Evolutionary conservation across 2,113 vertebrate genomes (phyloP), one percentile per base, ranked within the genome.

Genomic region (Calyptommatus sinebrachiatus): DNA sequence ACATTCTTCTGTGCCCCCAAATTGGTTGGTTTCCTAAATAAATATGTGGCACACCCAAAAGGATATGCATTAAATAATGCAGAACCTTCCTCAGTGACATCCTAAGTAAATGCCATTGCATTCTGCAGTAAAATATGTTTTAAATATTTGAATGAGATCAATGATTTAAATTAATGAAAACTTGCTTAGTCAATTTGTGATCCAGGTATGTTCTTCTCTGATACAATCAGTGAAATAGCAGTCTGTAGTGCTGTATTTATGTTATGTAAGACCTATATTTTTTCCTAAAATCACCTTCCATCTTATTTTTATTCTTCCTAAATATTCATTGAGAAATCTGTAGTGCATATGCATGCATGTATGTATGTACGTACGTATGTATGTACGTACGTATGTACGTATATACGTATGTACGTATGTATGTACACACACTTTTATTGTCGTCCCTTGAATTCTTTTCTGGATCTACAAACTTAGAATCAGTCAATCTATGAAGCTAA

Each of bases 61-160:
- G 83, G 91, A 86, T 80, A 81, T 89, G 45, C 83, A 80, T 93
- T 91, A 86, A 86, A 89, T 89, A 88, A 85, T 87, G 70, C 81
- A 76, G 83, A 88, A 86, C 83, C 86, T 82, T 92, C 16, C 94
- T 85, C 91, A 74, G 69, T 94, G 90, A 88, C 92, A 88, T 93
- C 91, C 93, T 88, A 90, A 78, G 83, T 92, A 91, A 89, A 90
- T 89, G 83, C 90, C 91, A 92, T 90, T 94, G 94, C 91, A 92
- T 95, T 94, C 91, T 93, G 94, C 91, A 88, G 84, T 83, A 86
- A 89, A 88, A 85, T 48, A 53, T 93, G 88, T 93, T 90, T 93
- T 88, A 88, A 84, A 53, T 90, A 91, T 93, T 94, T 91, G 94
- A 94, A 94, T 94, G 94, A 94, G 94, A 89, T 91, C 88, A 89